Base-by-base conservation (phyloP, 1,140 invertebrate genomes). In the Vanessa tameamea region DNA sequence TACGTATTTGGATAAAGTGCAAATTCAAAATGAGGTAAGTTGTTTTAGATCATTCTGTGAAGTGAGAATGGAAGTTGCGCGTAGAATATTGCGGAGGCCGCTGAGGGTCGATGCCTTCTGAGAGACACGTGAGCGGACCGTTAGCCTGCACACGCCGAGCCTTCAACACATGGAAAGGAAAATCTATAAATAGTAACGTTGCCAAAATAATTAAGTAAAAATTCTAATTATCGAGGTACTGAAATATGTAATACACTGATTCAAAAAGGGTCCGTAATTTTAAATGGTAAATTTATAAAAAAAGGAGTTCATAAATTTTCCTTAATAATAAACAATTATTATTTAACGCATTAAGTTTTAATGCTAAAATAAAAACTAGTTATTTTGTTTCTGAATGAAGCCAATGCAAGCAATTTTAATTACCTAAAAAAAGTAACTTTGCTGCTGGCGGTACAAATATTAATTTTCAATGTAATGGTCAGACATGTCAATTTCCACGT, bases 41-140 rank as follows among this genome's bases (percentile, higher is more conserved):
- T 26, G 23, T 43, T 66, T 78, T 85, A 83, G 9, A 79, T 68
- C 73, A 59, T 80, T 84, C 81, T 73, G 73, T 68, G 53, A 75
- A 23, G 73, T 66, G 55, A 31, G 48, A 23, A 23, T 61, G 31
- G 59, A 50, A 68, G 77, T 86, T 90, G 83, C 84, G 86, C 88
- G 88, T 89, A 90, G 87, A 89, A 90, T 87, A 91, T 85, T 87
- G 90, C 87, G 82, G 90, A 89, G 89, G 88, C 90, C 88, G 89
- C 69, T 69, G 80, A 88, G 88, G 90, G 89, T 92, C 90, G 90
- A 87, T 92, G 90, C 83, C 90, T 90, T 82, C 82, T 75, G 76
- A 79, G 86, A 87, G 90, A 88, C 90, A 92, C 90, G 90, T 92
- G 88, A 92, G 79, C 70, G 77, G 73, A 89, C 88, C 88, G 88